These are phyloP conservation scores for Lasioglossum malachurum DNA, from an alignment of 2,888 invertebrate species.

Conservation along the genomic window DNA sequence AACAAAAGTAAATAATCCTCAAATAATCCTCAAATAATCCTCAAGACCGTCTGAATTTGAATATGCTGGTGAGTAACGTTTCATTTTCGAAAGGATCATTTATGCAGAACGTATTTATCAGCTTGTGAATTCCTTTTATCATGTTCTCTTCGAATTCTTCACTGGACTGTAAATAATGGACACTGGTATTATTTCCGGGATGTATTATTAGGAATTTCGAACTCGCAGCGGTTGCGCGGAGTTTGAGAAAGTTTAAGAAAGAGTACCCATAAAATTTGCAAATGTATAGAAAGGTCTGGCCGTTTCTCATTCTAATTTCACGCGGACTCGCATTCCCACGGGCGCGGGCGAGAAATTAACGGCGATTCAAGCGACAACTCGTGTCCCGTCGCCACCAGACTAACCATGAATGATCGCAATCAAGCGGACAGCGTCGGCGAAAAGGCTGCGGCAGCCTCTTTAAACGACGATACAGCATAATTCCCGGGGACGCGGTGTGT, in stretches of 20 bases:
- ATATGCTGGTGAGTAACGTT: not conserved
- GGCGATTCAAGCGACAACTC: constrained; percentile 36
- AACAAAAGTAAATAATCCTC: too few species aligned
- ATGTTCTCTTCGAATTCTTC: not conserved
- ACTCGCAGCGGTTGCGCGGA: not conserved
- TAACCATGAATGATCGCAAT: constrained; percentile 51
- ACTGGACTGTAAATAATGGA: not conserved
- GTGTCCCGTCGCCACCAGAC: constrained; percentile 34
- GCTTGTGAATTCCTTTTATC: not conserved
- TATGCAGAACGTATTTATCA: not conserved
- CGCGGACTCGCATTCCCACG: constrained; percentile 13
- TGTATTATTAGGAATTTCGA: not conserved
- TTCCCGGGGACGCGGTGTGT: constrained; percentile 18
- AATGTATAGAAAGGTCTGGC: not conserved
- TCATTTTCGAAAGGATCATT: not conserved
- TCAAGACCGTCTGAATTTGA: not conserved
- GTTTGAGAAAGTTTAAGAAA: not conserved
- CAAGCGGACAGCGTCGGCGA: constrained; percentile 13
- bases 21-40: too few species aligned
- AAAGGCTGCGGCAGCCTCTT: not conserved
- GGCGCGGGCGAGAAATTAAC: constrained; percentile 29
- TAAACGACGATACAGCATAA: constrained; percentile 21
- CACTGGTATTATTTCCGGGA: not conserved
- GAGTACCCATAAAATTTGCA: not conserved
- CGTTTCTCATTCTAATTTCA: constrained; percentile 3